Evolutionary conservation across 2,113 vertebrate genomes (phyloP).

Genomic region (Perca flavescens): DNA sequence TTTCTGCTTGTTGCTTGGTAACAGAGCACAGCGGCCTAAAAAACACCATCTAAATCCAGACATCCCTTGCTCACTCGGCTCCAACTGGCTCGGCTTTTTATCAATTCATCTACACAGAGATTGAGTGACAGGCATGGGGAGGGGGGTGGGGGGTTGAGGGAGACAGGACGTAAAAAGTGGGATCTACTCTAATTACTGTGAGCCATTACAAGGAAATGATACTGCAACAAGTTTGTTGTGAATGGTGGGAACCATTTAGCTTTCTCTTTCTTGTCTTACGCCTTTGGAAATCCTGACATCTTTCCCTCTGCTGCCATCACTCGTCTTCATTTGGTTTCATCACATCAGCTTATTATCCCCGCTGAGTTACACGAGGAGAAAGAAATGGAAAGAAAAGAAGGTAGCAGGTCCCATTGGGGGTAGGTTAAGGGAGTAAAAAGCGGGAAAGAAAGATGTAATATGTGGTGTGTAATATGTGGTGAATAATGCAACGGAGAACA

Average conservation of each 20-base stretch:
- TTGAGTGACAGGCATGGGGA: conserved; percentile 13
- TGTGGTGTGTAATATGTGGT: conserved; percentile 23
- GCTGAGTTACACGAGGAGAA: conserved; percentile 41
- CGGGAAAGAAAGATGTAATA: conserved; percentile 38
- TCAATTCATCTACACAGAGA: conserved; percentile 49
- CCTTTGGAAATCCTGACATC: conserved; percentile 28
- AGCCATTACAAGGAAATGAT: conserved; percentile 19
- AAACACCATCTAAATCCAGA: conserved; percentile 53
- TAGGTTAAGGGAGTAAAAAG: conserved; percentile 21
- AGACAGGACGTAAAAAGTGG: not conserved
- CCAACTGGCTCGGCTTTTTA: conserved; percentile 31
- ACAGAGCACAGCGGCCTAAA: conserved; percentile 52
- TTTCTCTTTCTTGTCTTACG: conserved; percentile 4
- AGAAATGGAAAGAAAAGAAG: conserved; percentile 33
- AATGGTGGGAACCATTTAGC: conserved; percentile 13
- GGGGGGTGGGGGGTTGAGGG: not conserved
- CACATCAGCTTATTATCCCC: conserved; percentile 51
- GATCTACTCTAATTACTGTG: conserved; percentile 24
- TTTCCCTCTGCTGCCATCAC: conserved; percentile 29
- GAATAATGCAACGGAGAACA: conserved; percentile 43
- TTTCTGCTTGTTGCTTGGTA: conserved; percentile 72
- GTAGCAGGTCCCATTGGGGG: conserved; percentile 41
- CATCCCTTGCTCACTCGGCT: conserved; percentile 19
- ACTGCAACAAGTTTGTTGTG: conserved; percentile 26
- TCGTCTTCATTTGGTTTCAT: conserved; percentile 47